Conservation (phyloP, 2,113 vertebrate species). For the Syrmaticus mikado region DNA sequence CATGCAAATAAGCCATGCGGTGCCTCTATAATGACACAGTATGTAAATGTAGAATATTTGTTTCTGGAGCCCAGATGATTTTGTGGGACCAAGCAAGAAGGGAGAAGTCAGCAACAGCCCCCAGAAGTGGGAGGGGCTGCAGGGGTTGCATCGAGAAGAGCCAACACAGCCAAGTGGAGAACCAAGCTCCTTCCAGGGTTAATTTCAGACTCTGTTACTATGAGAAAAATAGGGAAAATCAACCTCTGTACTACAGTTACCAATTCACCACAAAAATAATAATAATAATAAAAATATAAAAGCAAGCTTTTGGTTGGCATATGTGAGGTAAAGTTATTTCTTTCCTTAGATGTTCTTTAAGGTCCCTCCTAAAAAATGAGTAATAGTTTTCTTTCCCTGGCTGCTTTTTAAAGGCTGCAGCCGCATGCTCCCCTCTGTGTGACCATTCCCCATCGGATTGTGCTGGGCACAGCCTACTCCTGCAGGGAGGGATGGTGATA, state of each 20-base stretch:
- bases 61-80: not conserved
- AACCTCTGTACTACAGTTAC: not conserved
- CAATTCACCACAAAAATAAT: not conserved
- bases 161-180: not conserved
- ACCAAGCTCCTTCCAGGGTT: not conserved
- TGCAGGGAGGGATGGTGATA: fast-evolving
- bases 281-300: not conserved
- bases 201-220: not conserved
- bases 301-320: not conserved
- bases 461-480: not conserved
- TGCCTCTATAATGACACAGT: not conserved
- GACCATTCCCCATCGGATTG: not conserved
- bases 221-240: not conserved
- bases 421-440: not conserved
- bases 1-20: not conserved
- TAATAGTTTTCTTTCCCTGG: not conserved
- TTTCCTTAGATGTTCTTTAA: not conserved
- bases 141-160: not conserved
- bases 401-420: not conserved
- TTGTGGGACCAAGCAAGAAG: not conserved
- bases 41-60: not conserved
- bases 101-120: not conserved
- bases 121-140: not conserved
- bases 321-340: not conserved
- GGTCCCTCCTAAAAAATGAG: not conserved